These are phyloP conservation scores for Erpornis zantholeuca DNA, from an alignment of 2,113 vertebrate species.

Conservation along the genomic window DNA sequence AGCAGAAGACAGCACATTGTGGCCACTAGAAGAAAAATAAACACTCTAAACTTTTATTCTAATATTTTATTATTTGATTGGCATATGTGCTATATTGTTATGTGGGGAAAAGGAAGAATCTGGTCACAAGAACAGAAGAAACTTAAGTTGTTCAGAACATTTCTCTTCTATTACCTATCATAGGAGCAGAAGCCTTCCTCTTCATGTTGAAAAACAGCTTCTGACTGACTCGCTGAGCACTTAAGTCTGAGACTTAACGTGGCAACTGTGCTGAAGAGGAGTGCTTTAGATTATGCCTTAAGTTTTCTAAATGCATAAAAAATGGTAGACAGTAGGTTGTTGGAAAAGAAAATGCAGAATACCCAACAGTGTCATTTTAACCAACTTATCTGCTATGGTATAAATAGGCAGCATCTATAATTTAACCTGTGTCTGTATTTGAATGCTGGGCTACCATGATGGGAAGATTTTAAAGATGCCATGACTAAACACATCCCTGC, in stretches of 20 bases:
- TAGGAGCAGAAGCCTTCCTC: not conserved
- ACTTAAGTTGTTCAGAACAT: not conserved
- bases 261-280: not conserved
- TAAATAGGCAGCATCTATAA: not conserved
- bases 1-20: not conserved
- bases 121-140: not conserved
- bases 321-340: not conserved
- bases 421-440: not conserved
- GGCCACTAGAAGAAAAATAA: not conserved
- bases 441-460: not conserved
- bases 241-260: not conserved
- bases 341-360: not conserved
- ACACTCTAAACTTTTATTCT: not conserved
- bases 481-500: not conserved
- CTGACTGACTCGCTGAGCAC: not conserved
- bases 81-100: fast-evolving
- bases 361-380: not conserved
- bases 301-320: not conserved
- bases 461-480: not conserved
- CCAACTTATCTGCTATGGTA: not conserved
- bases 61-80: not conserved
- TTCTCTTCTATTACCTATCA: not conserved
- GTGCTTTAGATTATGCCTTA: not conserved
- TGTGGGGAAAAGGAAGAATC: not conserved
- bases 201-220: not conserved